These are phyloP conservation scores for Clinocottus analis DNA, from an alignment of 2,113 vertebrate genomes.

Conservation along the genomic window DNA sequence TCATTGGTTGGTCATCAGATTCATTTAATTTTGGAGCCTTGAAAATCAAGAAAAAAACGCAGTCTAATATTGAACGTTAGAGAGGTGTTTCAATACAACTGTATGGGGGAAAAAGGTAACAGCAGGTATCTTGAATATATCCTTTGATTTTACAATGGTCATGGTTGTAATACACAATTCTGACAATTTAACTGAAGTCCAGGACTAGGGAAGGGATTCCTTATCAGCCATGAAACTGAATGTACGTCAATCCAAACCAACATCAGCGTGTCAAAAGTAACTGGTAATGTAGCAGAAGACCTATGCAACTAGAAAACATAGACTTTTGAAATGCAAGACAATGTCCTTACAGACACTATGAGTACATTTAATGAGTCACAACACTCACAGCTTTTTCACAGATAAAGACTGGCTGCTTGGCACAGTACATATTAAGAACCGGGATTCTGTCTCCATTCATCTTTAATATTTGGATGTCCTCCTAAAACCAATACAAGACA, in stretches of 20 bases:
- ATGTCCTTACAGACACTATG: neutral
- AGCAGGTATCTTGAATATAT: neutral
- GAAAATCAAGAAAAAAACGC: constrained; percentile 12
- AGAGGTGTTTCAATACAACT: neutral
- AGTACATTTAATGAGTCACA: neutral
- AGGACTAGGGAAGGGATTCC: too few species aligned
- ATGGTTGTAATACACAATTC: neutral
- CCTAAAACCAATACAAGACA: constrained; percentile 77
- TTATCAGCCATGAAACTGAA: neutral
- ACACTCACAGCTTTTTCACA: constrained; percentile 88
- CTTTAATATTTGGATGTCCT: constrained; percentile 84
- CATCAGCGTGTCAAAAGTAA: neutral
- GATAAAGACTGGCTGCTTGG: constrained; percentile 79
- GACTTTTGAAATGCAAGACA: neutral
- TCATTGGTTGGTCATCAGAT: constrained; percentile 38
- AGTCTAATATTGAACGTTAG: neutral
- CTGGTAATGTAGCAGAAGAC: neutral
- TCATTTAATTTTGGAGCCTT: constrained; percentile 65
- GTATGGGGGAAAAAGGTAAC: neutral
- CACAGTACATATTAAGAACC: constrained; percentile 81
- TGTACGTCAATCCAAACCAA: neutral
- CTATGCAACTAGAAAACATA: neutral
- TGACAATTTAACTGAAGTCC: neutral
- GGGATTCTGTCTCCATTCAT: constrained; percentile 72
- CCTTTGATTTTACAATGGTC: neutral